phyloP scores from a whole-genome alignment of 2,797 vertebrate genomes.

The Threskiornis aethiopicus region DNA sequence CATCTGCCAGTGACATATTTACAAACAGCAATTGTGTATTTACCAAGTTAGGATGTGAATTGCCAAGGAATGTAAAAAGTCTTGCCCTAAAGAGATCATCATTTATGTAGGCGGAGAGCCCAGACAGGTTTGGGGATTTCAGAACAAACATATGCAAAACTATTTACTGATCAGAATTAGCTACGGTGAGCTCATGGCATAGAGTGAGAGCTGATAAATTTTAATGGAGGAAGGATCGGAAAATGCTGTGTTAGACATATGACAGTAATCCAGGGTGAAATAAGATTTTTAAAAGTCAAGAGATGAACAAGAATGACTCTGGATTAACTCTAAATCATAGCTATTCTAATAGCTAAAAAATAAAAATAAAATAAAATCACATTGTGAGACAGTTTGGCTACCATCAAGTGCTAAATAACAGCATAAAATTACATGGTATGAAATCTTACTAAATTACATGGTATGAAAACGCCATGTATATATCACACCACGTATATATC shows the following conservation, averaged over 20 bases:
- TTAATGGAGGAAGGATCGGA: neutral
- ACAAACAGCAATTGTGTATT: neutral
- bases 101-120: neutral
- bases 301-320: neutral
- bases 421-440: constrained; percentile 28
- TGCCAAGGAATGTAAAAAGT: neutral
- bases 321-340: neutral
- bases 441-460: constrained; percentile 44
- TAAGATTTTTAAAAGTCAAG: neutral
- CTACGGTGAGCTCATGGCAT: fast-evolving
- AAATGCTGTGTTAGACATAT: neutral
- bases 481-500: neutral
- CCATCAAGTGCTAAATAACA: neutral
- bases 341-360: neutral
- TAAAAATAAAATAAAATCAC: neutral
- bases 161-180: neutral
- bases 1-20: neutral
- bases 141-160: neutral
- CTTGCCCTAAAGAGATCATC: neutral
- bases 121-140: neutral
- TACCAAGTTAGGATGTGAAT: neutral
- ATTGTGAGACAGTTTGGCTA: neutral
- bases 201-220: neutral
- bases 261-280: neutral
- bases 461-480: neutral